phyloP scores from a whole-genome alignment of 2,113 vertebrate genomes.

The Xerus inauris region DNA sequence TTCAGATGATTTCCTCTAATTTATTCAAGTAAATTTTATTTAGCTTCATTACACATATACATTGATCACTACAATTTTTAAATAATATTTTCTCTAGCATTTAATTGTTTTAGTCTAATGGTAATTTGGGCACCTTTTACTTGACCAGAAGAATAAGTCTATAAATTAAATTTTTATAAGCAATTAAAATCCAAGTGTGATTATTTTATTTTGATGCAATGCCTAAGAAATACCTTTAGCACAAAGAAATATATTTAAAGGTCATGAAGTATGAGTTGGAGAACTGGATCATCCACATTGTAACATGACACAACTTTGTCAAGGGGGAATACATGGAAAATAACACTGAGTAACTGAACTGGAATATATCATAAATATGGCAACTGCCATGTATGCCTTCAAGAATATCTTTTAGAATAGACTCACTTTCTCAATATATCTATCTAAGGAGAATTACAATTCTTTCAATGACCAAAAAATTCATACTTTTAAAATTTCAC shows the following conservation, averaged over 20 bases:
- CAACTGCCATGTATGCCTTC: not conserved
- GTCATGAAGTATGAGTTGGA: not conserved
- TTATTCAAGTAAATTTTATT: not conserved
- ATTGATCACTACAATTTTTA: not conserved
- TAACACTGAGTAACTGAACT: not conserved
- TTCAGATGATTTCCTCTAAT: not conserved
- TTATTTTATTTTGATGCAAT: not conserved
- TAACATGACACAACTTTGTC: not conserved
- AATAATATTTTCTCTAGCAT: not conserved
- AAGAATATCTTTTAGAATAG: not conserved
- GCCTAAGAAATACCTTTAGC: not conserved
- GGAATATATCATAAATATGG: not conserved
- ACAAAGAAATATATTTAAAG: not conserved
- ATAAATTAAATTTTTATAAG: not conserved
- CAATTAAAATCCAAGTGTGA: not conserved
- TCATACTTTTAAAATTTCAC: not conserved
- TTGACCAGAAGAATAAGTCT: not conserved
- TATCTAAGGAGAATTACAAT: not conserved
- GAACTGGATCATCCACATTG: not conserved
- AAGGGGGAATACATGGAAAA: not conserved
- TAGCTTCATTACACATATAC: not conserved
- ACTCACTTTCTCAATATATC: not conserved
- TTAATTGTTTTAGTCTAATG: not conserved
- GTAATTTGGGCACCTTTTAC: not conserved
- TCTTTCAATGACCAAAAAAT: not conserved